A percentile compares a stretch with the other conserved stretches of the same genome.
Evolutionary conservation across 2,888 invertebrate genomes (phyloP).

Genomic region (Phlogophora meticulosa): DNA sequence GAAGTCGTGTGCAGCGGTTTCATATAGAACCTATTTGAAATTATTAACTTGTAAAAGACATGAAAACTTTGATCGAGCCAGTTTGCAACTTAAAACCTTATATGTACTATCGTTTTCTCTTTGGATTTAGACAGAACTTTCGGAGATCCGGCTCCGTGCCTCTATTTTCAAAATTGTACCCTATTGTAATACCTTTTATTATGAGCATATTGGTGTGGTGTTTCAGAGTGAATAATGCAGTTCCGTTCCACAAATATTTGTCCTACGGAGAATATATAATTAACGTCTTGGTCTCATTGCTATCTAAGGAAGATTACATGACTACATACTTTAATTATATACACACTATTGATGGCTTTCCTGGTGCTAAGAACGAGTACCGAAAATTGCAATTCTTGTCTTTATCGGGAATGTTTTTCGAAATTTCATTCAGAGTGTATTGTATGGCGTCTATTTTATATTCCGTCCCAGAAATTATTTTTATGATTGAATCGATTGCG

Average conservation of each 20-base stretch:
- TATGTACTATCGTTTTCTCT: neutral
- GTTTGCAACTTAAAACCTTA: slow-evolving; percentile 2
- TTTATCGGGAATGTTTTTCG: neutral
- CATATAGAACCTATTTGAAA: too few relatives aligned
- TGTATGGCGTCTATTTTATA: fast-evolving
- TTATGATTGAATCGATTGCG: neutral
- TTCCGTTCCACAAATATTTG: neutral
- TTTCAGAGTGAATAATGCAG: neutral
- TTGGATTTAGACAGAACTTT: neutral
- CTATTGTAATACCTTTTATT: neutral
- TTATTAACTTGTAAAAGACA: neutral
- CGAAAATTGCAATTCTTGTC: neutral
- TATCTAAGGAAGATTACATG: neutral
- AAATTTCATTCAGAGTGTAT: neutral
- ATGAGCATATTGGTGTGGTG: neutral
- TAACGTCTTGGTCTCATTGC: neutral
- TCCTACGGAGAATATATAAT: neutral
- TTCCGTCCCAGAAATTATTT: neutral
- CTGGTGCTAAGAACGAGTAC: neutral
- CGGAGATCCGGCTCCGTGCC: neutral
- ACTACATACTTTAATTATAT: neutral
- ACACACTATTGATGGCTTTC: neutral
- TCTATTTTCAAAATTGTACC: slow-evolving; percentile 7
- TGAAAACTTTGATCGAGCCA: neutral
- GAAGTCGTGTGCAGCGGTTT: too few relatives aligned